These are phyloP conservation scores for Polyommatus icarus DNA, from an alignment of 2,888 invertebrate species.

Conservation along the genomic window DNA sequence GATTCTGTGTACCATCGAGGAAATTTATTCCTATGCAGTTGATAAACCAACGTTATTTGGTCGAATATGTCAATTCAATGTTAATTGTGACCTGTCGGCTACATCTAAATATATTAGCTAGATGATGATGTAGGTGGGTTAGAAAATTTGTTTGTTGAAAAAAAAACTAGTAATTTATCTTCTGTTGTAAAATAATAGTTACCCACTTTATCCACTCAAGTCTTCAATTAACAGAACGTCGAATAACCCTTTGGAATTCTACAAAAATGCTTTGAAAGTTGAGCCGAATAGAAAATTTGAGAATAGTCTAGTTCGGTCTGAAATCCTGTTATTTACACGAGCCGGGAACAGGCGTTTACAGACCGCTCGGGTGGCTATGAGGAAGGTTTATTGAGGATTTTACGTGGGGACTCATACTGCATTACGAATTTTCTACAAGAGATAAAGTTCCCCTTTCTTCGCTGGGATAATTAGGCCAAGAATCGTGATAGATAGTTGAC, in stretches of 20 bases:
- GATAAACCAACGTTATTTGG: no score
- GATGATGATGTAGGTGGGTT: no score
- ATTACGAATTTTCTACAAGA: background rate
- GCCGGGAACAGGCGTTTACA: conserved; percentile 21
- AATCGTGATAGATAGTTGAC: no score
- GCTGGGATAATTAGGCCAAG: no score
- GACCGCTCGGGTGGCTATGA: background rate
- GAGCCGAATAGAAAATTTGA: conserved; percentile 17
- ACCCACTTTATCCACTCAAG: background rate
- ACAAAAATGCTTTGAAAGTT: conserved; percentile 20
- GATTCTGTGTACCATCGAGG: no score
- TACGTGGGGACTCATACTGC: background rate
- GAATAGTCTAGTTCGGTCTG: conserved; percentile 11
- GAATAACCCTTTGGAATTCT: background rate
- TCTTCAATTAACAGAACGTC: background rate
- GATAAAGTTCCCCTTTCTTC: no score
- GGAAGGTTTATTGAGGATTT: background rate
- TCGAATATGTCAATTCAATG: no score
- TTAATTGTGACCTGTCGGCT: no score
- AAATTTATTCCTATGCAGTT: no score
- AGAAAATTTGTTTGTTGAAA: no score
- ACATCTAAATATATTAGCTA: no score
- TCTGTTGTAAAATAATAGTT: no score
- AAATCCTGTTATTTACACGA: conserved; percentile 26
- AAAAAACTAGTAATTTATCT: background rate